Percentiles rank a stretch among this genome's conserved stretches.
Evolutionary conservation across 2,113 vertebrate species (phyloP).

Genomic region (Rhagologus leucostigma): DNA sequence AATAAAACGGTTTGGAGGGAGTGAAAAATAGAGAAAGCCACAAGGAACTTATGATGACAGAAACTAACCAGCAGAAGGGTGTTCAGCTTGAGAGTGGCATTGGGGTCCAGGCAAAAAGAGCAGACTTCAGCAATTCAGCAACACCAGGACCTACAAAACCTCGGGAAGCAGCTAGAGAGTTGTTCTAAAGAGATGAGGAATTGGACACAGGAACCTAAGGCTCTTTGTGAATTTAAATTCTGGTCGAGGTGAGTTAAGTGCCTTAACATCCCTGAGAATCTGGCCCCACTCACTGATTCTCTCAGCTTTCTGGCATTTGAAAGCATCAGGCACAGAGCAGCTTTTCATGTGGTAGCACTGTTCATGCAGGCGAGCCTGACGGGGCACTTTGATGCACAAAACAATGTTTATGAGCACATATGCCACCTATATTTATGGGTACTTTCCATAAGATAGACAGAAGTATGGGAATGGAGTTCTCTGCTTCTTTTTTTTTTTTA

Average conservation of each 20-base stretch:
- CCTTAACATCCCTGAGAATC: not conserved
- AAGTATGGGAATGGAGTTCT: not conserved
- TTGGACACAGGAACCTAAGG: not conserved
- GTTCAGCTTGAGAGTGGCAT: not conserved
- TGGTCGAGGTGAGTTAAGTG: not conserved
- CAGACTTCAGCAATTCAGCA: not conserved
- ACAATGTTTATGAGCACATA: not conserved
- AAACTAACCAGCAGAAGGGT: not conserved
- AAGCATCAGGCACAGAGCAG: not conserved
- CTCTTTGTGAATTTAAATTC: not conserved
- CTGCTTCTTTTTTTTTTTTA: not conserved
- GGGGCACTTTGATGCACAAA: not conserved
- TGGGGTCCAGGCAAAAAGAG: not conserved
- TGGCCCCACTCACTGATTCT: not conserved
- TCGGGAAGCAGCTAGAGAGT: not conserved
- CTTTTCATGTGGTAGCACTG: not conserved
- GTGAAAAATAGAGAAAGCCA: not conserved
- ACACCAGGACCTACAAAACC: not conserved
- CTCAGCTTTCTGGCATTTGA: not conserved
- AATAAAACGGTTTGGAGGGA: not conserved
- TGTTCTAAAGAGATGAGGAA: not conserved
- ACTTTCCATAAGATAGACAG: not conserved
- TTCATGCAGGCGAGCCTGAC: not conserved
- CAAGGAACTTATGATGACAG: not conserved
- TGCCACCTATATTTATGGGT: not conserved